phyloP scores from a whole-genome alignment of 1,140 invertebrate genomes.

The Drosophila murphyi region DNA sequence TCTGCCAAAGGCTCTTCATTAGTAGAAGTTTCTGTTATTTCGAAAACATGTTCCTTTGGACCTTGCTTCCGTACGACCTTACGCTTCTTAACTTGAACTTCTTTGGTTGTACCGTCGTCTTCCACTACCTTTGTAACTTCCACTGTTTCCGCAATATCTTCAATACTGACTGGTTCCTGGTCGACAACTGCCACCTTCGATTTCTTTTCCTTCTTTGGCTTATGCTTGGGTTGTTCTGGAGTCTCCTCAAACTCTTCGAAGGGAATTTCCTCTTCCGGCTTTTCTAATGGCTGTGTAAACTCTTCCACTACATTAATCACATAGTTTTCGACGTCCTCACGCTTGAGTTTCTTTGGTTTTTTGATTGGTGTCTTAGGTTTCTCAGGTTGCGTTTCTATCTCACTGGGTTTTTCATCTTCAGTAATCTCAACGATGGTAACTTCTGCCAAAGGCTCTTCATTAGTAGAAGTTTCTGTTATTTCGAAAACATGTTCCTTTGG shows the following conservation, averaged over 20 bases:
- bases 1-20: constrained; percentile 58
- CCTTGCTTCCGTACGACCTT: constrained; percentile 61
- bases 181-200: constrained; percentile 32
- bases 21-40: constrained; percentile 57
- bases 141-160: constrained; percentile 54
- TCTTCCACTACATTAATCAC: constrained; percentile 72
- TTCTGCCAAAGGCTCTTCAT: constrained; percentile 57
- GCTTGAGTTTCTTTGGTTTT: constrained; percentile 59
- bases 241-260: constrained; percentile 28
- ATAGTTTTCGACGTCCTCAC: constrained; percentile 59
- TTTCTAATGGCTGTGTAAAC: constrained; percentile 42
- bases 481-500: constrained; percentile 60
- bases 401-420: constrained; percentile 14
- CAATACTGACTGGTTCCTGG: constrained; percentile 47
- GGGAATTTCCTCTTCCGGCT: constrained; percentile 38
- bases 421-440: constrained; percentile 53
- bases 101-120: constrained; percentile 46
- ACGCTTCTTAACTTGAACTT: constrained; percentile 55
- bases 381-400: constrained; percentile 13
- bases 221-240: constrained; percentile 33
- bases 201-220: constrained; percentile 56
- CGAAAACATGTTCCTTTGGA: constrained; percentile 55
- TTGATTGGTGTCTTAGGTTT: constrained; percentile 39
- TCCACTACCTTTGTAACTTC: constrained; percentile 30
- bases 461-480: constrained; percentile 53